These are phyloP conservation scores for Imbricaverruca yamaguchii DNA, from an alignment of 2,888 invertebrate species.

Conservation along the genomic window DNA sequence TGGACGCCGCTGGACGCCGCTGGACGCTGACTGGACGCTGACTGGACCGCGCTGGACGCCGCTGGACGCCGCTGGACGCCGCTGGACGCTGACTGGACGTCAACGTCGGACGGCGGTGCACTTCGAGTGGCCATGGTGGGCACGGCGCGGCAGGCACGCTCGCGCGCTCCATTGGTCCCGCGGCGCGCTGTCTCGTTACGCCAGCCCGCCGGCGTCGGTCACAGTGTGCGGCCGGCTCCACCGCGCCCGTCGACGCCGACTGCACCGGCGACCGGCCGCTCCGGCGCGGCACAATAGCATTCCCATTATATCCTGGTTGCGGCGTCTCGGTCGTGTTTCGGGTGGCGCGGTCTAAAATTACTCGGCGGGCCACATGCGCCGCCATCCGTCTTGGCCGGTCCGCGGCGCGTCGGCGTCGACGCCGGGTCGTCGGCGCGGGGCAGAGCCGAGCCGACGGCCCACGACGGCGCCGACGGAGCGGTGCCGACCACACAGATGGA, in stretches of 20 bases:
- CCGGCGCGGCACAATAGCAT: neutral
- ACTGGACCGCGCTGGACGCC: too few species aligned
- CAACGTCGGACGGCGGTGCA: too few species aligned
- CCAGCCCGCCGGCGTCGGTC: too few species aligned
- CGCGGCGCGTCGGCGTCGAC: neutral
- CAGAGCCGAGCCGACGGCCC: neutral
- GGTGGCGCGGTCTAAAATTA: slow-evolving; percentile 10
- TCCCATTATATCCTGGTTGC: neutral
- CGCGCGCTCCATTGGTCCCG: too few species aligned
- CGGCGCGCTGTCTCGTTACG: too few species aligned
- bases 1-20: too few species aligned
- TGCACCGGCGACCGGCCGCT: neutral
- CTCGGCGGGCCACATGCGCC: neutral
- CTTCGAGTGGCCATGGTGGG: too few species aligned
- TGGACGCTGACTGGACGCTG: too few species aligned
- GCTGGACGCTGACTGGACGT: too few species aligned
- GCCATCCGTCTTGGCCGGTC: neutral
- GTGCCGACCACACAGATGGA: neutral
- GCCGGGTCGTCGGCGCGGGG: neutral
- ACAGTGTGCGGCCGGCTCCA: neutral
- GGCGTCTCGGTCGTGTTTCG: neutral
- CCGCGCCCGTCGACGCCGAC: neutral
- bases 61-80: too few species aligned
- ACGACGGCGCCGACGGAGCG: neutral
- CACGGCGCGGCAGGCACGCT: too few species aligned